phyloP scores from a whole-genome alignment of 2,888 invertebrate genomes.

The Dendrolimus pini region DNA sequence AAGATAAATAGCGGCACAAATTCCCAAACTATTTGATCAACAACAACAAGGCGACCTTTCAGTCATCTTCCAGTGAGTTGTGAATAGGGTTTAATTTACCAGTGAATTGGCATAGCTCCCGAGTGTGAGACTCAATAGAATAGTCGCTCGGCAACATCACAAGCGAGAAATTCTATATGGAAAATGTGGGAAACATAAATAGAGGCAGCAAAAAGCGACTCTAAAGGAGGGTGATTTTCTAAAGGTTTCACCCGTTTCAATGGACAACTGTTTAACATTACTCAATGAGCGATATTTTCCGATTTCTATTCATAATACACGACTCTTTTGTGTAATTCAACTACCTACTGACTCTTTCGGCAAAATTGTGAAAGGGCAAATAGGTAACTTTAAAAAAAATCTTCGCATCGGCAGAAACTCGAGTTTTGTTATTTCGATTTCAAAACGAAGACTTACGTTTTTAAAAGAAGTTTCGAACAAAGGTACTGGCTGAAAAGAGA shows the following conservation, averaged over 20 bases:
- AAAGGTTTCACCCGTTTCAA: slow-evolving; percentile 67
- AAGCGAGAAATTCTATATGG: slow-evolving; percentile 60
- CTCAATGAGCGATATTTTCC: slow-evolving; percentile 66
- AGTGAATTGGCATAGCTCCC: slow-evolving; percentile 51
- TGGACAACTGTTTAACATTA: slow-evolving; percentile 67
- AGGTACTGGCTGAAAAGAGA: slow-evolving; percentile 14
- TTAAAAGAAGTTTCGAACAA: slow-evolving; percentile 23
- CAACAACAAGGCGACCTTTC: slow-evolving; percentile 20
- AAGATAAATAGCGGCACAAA: no score
- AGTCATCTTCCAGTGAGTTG: slow-evolving; percentile 28
- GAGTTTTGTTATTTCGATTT: slow-evolving; percentile 27
- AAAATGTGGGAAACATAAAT: slow-evolving; percentile 69
- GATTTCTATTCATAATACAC: slow-evolving; percentile 54
- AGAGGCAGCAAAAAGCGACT: slow-evolving; percentile 56
- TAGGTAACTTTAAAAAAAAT: slow-evolving; percentile 36
- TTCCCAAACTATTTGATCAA: background rate
- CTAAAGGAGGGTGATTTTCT: slow-evolving; percentile 68
- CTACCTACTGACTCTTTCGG: slow-evolving; percentile 21
- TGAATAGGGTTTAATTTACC: slow-evolving; percentile 66
- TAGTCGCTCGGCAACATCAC: slow-evolving; percentile 52
- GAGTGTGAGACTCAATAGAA: slow-evolving; percentile 56
- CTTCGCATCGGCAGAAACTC: slow-evolving; percentile 30
- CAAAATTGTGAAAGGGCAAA: slow-evolving; percentile 20
- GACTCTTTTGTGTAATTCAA: slow-evolving; percentile 29
- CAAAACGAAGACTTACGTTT: slow-evolving; percentile 19